Evolutionary conservation across 2,113 vertebrate genomes (phyloP).

Genomic region (Leptocoma aspasia): DNA sequence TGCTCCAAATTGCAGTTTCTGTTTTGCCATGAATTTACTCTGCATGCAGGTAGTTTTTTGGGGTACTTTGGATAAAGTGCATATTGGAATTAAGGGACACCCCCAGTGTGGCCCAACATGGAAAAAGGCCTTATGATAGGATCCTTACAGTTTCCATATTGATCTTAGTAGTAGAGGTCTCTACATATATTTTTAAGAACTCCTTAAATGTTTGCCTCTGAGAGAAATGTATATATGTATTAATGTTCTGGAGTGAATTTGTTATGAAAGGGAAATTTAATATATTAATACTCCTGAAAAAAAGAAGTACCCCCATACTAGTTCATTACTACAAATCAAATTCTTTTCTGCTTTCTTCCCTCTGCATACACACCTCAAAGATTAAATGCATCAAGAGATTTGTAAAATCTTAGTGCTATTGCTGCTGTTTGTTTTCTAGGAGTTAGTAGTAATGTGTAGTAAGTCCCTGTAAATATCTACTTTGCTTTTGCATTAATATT

Average conservation of each 20-base stretch:
- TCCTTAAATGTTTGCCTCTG: background rate
- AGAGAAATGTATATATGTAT: background rate
- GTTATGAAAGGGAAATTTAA: background rate
- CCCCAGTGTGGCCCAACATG: background rate
- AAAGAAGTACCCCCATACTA: background rate
- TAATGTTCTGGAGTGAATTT: background rate
- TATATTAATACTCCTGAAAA: background rate
- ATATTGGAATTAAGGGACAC: background rate
- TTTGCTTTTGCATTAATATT: slow-evolving; percentile 29
- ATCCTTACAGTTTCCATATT: background rate
- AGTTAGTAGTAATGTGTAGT: background rate
- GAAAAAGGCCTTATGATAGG: background rate
- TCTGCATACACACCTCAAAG: background rate
- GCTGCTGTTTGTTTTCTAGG: background rate
- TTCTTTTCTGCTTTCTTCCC: background rate
- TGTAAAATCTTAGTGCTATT: background rate
- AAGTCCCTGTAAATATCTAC: background rate
- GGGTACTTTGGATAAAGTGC: background rate
- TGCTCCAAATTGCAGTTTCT: background rate
- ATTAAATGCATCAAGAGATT: background rate
- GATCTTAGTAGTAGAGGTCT: background rate
- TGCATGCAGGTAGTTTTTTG: background rate
- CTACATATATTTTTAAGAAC: background rate
- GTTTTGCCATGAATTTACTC: background rate
- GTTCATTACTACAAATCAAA: background rate